phyloP scores from a whole-genome alignment of 2,797 vertebrate species.

The Margarornis squamiger region DNA sequence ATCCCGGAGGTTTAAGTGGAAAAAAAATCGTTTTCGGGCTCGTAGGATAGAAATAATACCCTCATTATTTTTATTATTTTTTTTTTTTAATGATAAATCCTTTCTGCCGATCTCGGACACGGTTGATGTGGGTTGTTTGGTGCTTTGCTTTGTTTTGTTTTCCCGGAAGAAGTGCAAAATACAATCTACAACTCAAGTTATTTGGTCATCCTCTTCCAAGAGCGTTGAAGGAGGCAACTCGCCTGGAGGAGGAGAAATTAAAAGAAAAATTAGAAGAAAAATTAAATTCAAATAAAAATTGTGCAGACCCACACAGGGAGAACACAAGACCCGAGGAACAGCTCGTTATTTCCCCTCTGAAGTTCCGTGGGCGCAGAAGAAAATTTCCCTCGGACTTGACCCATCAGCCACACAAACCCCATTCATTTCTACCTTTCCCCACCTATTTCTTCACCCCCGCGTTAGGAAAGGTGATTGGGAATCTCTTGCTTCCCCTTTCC shows the following conservation, averaged over 20 bases:
- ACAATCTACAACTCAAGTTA: rapidly evolving
- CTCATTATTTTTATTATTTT: rapidly evolving
- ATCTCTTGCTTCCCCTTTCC: neutral
- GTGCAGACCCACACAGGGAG: rapidly evolving
- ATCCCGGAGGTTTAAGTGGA: neutral
- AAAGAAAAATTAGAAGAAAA: neutral
- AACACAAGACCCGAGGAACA: neutral
- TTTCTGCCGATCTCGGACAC: rapidly evolving
- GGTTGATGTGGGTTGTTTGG: no score
- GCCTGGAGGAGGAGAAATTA: neutral
- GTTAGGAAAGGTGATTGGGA: neutral
- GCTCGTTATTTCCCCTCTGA: neutral
- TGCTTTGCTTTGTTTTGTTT: neutral
- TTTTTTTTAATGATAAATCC: neutral
- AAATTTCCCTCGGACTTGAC: no score
- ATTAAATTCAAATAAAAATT: neutral
- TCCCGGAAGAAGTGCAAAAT: neutral
- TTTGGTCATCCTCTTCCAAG: neutral
- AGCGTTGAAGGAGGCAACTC: neutral
- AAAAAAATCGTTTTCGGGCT: rapidly evolving
- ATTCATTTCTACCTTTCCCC: neutral
- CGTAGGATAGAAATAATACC: rapidly evolving
- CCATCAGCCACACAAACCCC: neutral
- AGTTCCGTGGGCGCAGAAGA: neutral
- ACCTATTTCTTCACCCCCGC: neutral